A percentile compares a stretch with the other conserved stretches of the same genome.
Evolutionary conservation across 2,113 vertebrate species (phyloP).

Genomic region (Elephantulus edwardii): DNA sequence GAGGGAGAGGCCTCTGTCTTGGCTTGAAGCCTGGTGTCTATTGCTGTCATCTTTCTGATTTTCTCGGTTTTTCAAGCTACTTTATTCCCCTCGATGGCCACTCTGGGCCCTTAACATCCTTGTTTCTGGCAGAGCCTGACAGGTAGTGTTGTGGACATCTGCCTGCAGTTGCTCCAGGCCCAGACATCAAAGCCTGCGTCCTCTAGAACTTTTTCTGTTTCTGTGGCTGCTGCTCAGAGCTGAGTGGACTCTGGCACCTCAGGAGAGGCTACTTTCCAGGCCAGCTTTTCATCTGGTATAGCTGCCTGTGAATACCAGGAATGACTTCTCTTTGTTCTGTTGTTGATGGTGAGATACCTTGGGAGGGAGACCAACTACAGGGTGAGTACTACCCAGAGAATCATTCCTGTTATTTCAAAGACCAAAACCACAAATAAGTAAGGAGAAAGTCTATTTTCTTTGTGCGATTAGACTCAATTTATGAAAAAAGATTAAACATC

Average conservation of each 20-base stretch:
- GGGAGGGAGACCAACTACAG: background rate
- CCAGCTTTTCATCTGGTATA: background rate
- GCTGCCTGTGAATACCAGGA: background rate
- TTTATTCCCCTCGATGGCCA: background rate
- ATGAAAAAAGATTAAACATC: background rate
- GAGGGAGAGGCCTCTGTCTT: background rate
- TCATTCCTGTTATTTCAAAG: background rate
- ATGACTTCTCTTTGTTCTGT: background rate
- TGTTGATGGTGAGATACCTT: background rate
- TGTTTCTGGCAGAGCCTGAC: background rate
- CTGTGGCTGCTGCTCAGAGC: background rate
- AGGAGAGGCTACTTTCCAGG: background rate
- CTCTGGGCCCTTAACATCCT: background rate
- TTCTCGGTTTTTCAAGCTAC: background rate
- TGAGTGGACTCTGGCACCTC: background rate
- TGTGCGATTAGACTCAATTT: background rate
- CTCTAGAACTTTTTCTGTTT: conserved; percentile 14
- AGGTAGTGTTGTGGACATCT: background rate
- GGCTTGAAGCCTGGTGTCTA: background rate
- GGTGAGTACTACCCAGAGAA: background rate
- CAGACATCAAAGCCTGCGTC: background rate
- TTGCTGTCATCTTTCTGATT: background rate
- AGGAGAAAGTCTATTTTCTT: background rate
- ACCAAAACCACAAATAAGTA: background rate
- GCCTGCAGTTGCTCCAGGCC: background rate